Conservation (phyloP, 2,797 vertebrate genomes). For the Uromys caudimaculatus region DNA sequence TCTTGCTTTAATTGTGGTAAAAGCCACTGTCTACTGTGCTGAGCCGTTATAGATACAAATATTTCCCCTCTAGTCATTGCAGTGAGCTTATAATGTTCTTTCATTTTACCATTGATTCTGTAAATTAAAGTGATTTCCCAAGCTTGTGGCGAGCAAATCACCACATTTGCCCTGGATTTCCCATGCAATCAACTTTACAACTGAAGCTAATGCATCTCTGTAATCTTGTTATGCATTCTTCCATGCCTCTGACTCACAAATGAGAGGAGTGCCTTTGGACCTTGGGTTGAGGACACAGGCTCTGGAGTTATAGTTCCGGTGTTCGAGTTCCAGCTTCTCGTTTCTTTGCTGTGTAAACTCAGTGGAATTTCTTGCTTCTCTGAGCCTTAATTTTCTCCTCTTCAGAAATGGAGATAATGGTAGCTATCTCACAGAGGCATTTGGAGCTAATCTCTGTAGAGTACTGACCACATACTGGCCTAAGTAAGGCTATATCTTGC, state of each 20-base stretch:
- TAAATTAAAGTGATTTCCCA: neutral
- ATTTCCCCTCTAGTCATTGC: neutral
- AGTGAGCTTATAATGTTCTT: neutral
- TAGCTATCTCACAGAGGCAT: neutral
- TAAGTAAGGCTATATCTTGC: neutral
- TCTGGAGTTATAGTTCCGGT: neutral
- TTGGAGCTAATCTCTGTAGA: neutral
- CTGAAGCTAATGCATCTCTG: neutral
- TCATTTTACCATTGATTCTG: neutral
- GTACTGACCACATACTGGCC: neutral
- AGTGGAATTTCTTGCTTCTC: neutral
- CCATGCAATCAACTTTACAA: neutral
- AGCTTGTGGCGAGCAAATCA: neutral
- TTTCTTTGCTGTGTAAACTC: neutral
- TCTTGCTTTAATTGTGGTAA: neutral
- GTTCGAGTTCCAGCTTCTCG: neutral
- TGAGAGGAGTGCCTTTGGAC: neutral
- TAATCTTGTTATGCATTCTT: neutral
- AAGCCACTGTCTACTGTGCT: neutral
- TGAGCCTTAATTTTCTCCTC: neutral
- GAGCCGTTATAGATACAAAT: neutral
- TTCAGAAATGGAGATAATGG: neutral
- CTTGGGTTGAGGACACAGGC: neutral
- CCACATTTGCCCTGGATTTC: neutral
- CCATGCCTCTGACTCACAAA: neutral